Conservation (phyloP, 2,888 invertebrate species). For the Phortica okadai region DNA sequence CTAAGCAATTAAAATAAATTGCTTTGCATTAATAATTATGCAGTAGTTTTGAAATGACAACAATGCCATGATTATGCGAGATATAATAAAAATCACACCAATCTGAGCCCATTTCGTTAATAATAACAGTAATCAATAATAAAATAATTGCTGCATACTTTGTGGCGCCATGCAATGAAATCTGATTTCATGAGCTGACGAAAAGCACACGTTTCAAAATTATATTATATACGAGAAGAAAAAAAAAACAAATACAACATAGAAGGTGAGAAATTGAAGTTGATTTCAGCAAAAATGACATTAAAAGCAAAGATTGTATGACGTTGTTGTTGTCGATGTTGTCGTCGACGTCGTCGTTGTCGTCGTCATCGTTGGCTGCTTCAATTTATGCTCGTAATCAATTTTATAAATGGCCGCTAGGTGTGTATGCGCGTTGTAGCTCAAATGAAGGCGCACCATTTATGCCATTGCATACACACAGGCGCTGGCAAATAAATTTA, state of each 20-base stretch:
- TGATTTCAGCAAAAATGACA: too few species aligned
- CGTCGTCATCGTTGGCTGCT: slow-evolving; percentile 57
- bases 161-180: not conserved
- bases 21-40: slow-evolving; percentile 47
- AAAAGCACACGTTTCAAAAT: too few species aligned
- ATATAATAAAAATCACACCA: not conserved
- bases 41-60: not conserved
- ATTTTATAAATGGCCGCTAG: slow-evolving; percentile 67
- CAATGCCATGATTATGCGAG: not conserved
- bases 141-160: not conserved
- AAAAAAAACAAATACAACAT: too few species aligned
- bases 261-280: too few species aligned
- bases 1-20: slow-evolving; percentile 63
- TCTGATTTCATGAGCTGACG: too few species aligned
- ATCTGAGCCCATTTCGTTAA: not conserved
- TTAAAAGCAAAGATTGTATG: too few species aligned
- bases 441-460: slow-evolving; percentile 24
- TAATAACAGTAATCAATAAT: not conserved
- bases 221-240: too few species aligned
- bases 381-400: slow-evolving; percentile 73
- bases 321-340: not conserved
- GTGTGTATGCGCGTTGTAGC: slow-evolving; percentile 31
- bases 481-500: slow-evolving; percentile 62
- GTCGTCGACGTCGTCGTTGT: slow-evolving; percentile 1
- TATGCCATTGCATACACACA: slow-evolving; percentile 4